These are phyloP conservation scores for Pterocles burchelli DNA, from an alignment of 2,113 vertebrate species.

Conservation along the genomic window DNA sequence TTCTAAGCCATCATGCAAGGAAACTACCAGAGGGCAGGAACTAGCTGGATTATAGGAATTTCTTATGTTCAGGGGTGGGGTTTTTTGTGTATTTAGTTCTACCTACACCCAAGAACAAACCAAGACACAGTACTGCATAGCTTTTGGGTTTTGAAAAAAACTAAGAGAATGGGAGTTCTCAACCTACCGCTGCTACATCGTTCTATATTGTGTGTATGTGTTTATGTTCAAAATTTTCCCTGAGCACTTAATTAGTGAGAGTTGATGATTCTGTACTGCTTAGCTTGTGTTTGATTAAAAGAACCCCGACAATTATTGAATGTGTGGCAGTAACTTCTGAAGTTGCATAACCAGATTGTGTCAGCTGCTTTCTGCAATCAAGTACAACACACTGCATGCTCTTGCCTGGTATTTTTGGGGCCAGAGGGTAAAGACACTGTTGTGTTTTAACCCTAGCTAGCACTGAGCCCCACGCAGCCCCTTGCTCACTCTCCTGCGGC, in stretches of 20 bases:
- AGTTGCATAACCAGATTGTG: neutral
- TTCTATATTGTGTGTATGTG: neutral
- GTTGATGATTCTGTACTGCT: neutral
- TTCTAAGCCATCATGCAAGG: neutral
- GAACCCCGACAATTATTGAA: rapidly evolving
- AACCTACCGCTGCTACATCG: rapidly evolving
- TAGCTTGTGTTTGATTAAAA: neutral
- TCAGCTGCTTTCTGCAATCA: neutral
- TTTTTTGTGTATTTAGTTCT: neutral
- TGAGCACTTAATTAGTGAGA: neutral
- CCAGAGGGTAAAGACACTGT: neutral
- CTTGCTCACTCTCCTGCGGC: too few species aligned
- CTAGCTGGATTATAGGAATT: neutral
- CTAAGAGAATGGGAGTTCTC: neutral
- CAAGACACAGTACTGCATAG: neutral
- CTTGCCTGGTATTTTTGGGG: neutral
- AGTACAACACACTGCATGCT: neutral
- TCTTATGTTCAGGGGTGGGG: neutral
- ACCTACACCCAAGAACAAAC: neutral
- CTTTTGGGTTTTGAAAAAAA: neutral
- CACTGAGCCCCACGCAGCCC: too few species aligned
- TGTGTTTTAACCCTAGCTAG: too few species aligned
- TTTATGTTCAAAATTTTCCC: neutral
- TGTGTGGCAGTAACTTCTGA: neutral
- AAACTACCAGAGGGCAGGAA: neutral